phyloP scores from a whole-genome alignment of 2,113 vertebrate species.

The Nesoenas mayeri region DNA sequence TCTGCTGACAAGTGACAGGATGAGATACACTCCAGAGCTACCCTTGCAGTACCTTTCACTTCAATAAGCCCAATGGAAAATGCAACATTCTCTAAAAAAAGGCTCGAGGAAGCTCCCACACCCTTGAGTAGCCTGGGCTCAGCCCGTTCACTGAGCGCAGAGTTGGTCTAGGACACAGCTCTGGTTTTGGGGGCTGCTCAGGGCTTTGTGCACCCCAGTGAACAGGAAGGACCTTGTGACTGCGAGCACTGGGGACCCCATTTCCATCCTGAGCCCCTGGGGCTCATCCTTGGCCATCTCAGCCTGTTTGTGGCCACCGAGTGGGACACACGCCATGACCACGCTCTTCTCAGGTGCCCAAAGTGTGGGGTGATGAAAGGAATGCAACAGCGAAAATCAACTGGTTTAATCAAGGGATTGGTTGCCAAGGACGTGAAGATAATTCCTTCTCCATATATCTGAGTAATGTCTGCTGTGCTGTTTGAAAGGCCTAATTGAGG shows the following conservation, averaged over 20 bases:
- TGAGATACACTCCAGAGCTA: not conserved
- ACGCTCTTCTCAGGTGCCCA: not conserved
- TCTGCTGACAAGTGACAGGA: not conserved
- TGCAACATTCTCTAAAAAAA: not conserved
- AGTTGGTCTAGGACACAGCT: accelerated
- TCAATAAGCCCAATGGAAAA: not conserved
- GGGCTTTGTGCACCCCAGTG: not conserved
- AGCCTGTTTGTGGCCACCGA: not conserved
- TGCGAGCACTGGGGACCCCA: not conserved
- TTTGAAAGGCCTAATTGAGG: conserved; percentile 67
- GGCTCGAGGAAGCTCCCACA: not conserved
- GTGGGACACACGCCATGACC: not conserved
- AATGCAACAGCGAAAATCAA: not conserved
- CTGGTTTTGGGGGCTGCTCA: not conserved
- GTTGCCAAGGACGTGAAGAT: conserved; percentile 61
- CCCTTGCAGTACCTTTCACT: not conserved
- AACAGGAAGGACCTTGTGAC: not conserved
- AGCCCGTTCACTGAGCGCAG: accelerated
- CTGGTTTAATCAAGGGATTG: conserved; percentile 64
- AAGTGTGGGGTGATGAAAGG: not conserved
- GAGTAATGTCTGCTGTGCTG: not conserved
- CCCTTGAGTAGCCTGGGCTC: not conserved
- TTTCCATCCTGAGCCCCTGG: not conserved
- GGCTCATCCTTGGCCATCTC: not conserved
- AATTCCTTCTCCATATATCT: conserved; percentile 58